Conservation (phyloP, 2,113 vertebrate genomes). For the Grammatotria lemairii region DNA sequence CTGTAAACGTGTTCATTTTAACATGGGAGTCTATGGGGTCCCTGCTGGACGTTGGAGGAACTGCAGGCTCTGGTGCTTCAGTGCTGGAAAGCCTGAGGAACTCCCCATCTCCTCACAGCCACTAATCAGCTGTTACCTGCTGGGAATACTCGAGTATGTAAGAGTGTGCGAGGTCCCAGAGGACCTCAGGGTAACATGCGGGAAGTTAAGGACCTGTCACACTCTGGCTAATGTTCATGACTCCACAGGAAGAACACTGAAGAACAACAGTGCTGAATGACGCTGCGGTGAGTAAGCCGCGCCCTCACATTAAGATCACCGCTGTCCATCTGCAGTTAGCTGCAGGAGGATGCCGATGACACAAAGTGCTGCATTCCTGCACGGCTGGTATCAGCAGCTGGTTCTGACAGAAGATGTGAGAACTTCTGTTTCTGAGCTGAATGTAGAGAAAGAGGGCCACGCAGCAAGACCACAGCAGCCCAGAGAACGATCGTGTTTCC, state of each 20-base stretch:
- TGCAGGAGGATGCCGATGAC: not conserved
- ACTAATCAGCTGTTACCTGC: not conserved
- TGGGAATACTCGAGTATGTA: not conserved
- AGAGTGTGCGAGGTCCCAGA: not conserved
- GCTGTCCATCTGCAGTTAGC: not conserved
- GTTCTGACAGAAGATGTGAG: not conserved
- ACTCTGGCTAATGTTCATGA: not conserved
- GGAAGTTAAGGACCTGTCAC: not conserved
- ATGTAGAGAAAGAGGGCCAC: rapidly evolving
- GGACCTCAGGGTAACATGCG: not conserved
- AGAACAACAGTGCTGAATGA: rapidly evolving
- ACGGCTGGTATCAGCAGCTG: not conserved
- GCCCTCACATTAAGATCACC: not conserved
- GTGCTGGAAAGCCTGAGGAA: not conserved
- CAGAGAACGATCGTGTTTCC: not conserved
- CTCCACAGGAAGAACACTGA: not conserved
- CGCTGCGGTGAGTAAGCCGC: not conserved
- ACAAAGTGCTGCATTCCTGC: not conserved
- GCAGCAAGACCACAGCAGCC: not conserved
- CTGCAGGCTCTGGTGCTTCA: not conserved
- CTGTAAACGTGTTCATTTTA: not conserved
- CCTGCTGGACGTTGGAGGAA: not conserved
- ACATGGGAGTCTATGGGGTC: not conserved
- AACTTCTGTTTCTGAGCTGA: not conserved
- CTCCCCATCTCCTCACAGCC: not conserved